Evolutionary conservation across 2,888 invertebrate species (phyloP), one percentile per base, ranked within the genome.

Genomic region (Eristalis tenax): DNA sequence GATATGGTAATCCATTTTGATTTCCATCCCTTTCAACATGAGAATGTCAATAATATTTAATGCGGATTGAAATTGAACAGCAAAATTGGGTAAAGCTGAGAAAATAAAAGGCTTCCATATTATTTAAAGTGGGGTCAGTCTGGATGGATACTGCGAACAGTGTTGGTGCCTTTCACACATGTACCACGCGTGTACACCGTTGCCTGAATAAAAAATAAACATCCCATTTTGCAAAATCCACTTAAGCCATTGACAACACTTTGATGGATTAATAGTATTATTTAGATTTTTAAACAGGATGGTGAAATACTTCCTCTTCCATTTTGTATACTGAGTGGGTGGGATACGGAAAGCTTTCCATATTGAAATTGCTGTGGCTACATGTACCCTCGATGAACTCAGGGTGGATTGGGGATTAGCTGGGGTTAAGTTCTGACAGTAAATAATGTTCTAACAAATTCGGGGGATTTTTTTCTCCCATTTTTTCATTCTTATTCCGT

Each of bases 21-120:
- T 81, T 76, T 65, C 71, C 75, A 57, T 64, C 28, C 18, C 66
- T 63, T 76, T 81, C 61, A 63, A 70, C 71, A 81, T 76, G 69
- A 57, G 70, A 68, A 84, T 84, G 81, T 81, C 84, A 81, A 81
- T 84, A 84, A 81, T 84, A 76, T 80, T 80, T 84, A 84, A 84
- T 80, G 71, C 75, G 71, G 64, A 80, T 80, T 57, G 68, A 81
- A 84, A 84, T 80, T 80, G 76, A 80, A 84, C 80, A 57, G 56
- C 61, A 80, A 80, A 84, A 84, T 84, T 80, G 84, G 76, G 66
- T 71, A 50, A 76, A 66, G 66, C 66, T 81, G 71, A 63, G 40
- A 75, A 76, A 84, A 84, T 84, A 79, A 83, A 79, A 83, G 69
- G 69, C 69, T 83, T 83, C 63, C 40, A 63, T 57, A 75, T 73